A percentile compares a stretch with the other conserved stretches of the same genome.
Evolutionary conservation across 2,797 vertebrate species (phyloP).

Genomic region (Peromyscus aztecus): DNA sequence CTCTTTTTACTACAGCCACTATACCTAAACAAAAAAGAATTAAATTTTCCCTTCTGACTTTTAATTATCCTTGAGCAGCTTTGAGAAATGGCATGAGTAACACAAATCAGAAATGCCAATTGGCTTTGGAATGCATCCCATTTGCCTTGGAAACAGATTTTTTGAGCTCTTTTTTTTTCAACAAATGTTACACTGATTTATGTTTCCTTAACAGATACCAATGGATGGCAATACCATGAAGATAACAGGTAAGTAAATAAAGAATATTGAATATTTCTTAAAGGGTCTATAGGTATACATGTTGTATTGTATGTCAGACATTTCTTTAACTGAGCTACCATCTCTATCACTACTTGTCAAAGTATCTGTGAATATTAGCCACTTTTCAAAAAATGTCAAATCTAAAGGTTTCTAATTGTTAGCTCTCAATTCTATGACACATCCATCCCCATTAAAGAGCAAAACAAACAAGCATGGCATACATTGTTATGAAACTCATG

Average conservation of each 20-base stretch:
- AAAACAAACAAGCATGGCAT: neutral
- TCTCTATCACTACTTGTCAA: constrained; percentile 14
- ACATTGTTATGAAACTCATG: neutral
- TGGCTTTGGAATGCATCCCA: constrained; percentile 73
- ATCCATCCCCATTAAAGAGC: neutral
- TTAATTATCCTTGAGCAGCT: constrained; percentile 79
- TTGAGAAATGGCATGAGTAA: constrained; percentile 72
- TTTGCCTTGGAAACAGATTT: constrained; percentile 75
- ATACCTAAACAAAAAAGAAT: constrained; percentile 75
- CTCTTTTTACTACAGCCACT: constrained; percentile 54
- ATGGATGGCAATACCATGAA: constrained; percentile 6
- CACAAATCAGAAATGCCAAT: constrained; percentile 79
- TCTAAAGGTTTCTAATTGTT: constrained; percentile 45
- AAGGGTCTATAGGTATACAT: neutral
- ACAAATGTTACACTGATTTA: constrained; percentile 73
- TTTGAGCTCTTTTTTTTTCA: constrained; percentile 77
- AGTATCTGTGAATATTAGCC: neutral
- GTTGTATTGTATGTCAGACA: neutral
- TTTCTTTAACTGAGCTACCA: neutral
- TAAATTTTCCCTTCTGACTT: constrained; percentile 67
- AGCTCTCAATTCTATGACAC: neutral
- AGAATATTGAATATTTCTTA: neutral
- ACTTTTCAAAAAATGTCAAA: neutral
- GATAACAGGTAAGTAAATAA: neutral
- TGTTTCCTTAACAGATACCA: constrained; percentile 73